A percentile compares a stretch with the other conserved stretches of the same genome.
phyloP scores from a whole-genome alignment of 2,113 vertebrate species.

The Odontophorus gujanensis region DNA sequence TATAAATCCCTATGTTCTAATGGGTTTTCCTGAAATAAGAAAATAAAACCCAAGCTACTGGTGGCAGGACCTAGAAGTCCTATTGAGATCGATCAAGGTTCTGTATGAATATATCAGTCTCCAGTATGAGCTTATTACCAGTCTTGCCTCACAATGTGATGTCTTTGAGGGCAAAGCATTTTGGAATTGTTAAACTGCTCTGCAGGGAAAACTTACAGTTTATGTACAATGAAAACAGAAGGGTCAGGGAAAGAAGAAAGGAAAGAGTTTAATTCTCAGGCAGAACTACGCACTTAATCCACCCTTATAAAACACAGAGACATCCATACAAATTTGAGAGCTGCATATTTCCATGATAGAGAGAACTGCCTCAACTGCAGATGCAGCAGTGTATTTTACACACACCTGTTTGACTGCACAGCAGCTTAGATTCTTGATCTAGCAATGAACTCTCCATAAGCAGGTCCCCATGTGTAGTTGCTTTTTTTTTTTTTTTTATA shows the following conservation, averaged over 20 bases:
- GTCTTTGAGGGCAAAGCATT: neutral
- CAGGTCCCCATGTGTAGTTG: slow-evolving; percentile 32
- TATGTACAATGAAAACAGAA: neutral
- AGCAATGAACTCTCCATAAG: slow-evolving; percentile 24
- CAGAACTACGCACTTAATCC: neutral
- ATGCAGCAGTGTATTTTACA: neutral
- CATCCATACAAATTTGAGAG: neutral
- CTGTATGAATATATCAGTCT: neutral
- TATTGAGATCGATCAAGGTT: neutral
- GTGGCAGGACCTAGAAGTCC: neutral
- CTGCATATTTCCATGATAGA: neutral
- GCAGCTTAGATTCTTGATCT: slow-evolving; percentile 17
- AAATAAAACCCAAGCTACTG: neutral
- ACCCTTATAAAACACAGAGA: neutral
- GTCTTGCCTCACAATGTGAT: neutral
- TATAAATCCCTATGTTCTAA: neutral
- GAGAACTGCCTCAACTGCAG: neutral
- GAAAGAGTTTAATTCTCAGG: neutral
- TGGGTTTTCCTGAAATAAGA: neutral
- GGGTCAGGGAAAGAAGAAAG: neutral
- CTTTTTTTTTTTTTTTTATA: slow-evolving; percentile 55
- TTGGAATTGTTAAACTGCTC: neutral
- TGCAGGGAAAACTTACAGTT: neutral
- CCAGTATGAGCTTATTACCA: neutral
- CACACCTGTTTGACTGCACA: slow-evolving; percentile 40